Percentiles rank a stretch among this genome's conserved stretches.
phyloP scores from a whole-genome alignment of 2,888 invertebrate genomes.

The Phania funesta region DNA sequence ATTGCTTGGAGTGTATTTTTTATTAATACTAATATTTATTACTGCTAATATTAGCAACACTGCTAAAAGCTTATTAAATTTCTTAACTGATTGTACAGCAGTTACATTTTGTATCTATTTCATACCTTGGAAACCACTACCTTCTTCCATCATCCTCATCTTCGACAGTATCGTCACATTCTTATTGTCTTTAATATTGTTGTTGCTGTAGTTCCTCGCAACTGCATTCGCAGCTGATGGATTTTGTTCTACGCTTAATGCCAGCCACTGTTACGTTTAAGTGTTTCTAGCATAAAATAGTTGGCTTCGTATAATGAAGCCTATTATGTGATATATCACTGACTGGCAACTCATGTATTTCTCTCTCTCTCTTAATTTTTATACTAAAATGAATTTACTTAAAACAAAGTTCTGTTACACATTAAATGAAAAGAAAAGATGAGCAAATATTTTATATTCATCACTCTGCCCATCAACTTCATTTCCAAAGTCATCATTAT shows the following conservation, averaged over 20 bases:
- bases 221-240: constrained; percentile 15
- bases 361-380: constrained; percentile 5
- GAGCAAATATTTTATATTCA: background rate
- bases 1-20: too few species aligned
- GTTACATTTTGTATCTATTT: constrained; percentile 53
- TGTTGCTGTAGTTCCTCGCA: background rate
- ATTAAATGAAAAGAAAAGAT: background rate
- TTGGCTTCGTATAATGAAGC: constrained; percentile 6
- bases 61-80: background rate
- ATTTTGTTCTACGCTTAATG: constrained; percentile 49
- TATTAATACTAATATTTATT: too few species aligned
- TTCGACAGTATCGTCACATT: constrained; percentile 12
- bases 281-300: constrained; percentile 47
- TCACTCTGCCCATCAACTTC: constrained; percentile 4
- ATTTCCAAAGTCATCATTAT: constrained; percentile 21
- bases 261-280: constrained; percentile 35
- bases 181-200: background rate
- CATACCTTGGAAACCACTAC: background rate
- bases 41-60: constrained; percentile 6
- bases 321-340: background rate
- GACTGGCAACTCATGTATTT: constrained; percentile 5
- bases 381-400: constrained; percentile 51
- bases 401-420: constrained; percentile 27
- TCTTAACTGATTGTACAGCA: constrained; percentile 42
- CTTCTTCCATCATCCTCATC: background rate